Percentiles rank a stretch among this genome's conserved stretches.
Conservation (phyloP, 2,797 vertebrate genomes). For the Sebastes itinus region DNA sequence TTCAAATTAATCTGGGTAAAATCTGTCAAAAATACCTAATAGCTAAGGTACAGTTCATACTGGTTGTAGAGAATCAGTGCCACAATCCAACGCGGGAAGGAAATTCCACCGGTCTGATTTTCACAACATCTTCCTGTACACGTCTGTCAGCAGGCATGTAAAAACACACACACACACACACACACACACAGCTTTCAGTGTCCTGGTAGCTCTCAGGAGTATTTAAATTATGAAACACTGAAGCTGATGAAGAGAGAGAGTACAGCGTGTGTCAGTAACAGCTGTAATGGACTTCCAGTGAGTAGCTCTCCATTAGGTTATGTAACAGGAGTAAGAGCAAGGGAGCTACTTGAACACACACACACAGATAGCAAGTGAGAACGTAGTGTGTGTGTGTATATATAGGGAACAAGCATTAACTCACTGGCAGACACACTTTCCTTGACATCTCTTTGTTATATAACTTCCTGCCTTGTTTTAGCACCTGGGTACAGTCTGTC, state of each 20-base stretch:
- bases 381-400: background rate
- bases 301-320: conserved; percentile 46
- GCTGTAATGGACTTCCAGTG: conserved; percentile 46
- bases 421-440: background rate
- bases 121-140: background rate
- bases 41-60: background rate
- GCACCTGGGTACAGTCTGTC: background rate
- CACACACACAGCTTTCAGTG: background rate
- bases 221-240: conserved; percentile 48
- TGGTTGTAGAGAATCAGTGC: background rate
- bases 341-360: background rate
- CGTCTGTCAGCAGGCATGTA: background rate
- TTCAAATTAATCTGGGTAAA: background rate
- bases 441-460: conserved; percentile 1
- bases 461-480: background rate
- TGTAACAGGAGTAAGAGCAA: conserved; percentile 49
- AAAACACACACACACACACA: background rate
- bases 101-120: background rate
- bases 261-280: conserved; percentile 23
- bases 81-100: background rate
- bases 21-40: background rate
- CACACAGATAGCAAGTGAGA: background rate
- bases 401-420: background rate
- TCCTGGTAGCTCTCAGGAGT: conserved; percentile 6
- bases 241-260: conserved; percentile 16